Base-by-base conservation (phyloP, 2,888 invertebrate genomes). In the Pterostichus niger region DNA sequence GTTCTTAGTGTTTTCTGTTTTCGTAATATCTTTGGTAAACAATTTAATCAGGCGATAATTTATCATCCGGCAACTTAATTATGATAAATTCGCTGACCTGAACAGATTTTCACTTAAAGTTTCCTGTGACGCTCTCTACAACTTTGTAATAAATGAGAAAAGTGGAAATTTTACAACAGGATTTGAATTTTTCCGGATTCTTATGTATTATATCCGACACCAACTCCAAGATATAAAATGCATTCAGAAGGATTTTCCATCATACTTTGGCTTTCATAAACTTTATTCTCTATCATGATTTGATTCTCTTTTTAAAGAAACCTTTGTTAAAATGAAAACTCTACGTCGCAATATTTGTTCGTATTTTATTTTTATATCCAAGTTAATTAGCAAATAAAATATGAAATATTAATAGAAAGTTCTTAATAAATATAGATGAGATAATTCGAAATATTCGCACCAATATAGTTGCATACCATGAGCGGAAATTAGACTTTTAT, bases 81-180 rank as follows among this genome's bases (percentile, higher is more conserved):
- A 73, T 73, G 73, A 73, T 73, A 73, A 73, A 73, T 73, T 46
- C 73, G 73, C 73, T 73, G 73, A 73, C 73, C 73, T 31, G 49
- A 73, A 73, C 73, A 73, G 73, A 73, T 73, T 71, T 73, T 40
- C 17, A 73, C 44, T 73, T 73, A 10, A 73, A 73, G 46, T 73
- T 64, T 13, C 49, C 40, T 40, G 40, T 40, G 40, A 40, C 17
- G 59, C 59, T 9, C 24, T 17, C 59, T 73, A 40, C 68, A 71
- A 44, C 68, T 71, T 44, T 40, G 24, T 44, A 71, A 71, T 71
- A 71, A 71, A 71, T 71, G 44, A 71, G 68, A 71, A 44, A 71
- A 71, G 44, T 71, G 24, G 44, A 71, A 17, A 71, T 71, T 71
- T 68, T 71, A 71, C 68, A 71, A 71, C 68, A 64, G 68, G 68